Conservation (phyloP, 1,140 invertebrate species). For the Drosophila takahashii region DNA sequence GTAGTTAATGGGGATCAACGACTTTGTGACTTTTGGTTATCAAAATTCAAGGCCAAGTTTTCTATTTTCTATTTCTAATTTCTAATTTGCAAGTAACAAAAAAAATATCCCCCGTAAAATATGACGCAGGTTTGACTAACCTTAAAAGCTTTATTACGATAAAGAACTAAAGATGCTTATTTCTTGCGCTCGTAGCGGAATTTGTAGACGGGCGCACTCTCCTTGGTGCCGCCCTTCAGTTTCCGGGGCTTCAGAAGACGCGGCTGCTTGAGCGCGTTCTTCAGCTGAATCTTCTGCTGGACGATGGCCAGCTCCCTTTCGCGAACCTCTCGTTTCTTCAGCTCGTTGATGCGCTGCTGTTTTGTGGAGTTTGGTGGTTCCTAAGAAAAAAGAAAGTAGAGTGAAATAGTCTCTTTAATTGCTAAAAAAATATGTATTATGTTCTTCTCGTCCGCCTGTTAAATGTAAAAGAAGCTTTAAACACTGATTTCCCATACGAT, state of each 20-base stretch:
- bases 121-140: too few relatives aligned
- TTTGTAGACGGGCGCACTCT: constrained; percentile 91
- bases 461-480: too few relatives aligned
- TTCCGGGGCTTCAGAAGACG: constrained; percentile 88
- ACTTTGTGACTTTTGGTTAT: too few relatives aligned
- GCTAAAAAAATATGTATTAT: too few relatives aligned
- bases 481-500: too few relatives aligned
- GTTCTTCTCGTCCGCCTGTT: too few relatives aligned
- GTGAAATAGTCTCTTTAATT: constrained; percentile 26
- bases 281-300: constrained; percentile 93
- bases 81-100: too few relatives aligned
- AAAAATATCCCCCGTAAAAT: too few relatives aligned
- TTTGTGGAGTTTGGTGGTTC: constrained; percentile 83
- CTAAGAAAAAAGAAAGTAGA: constrained; percentile 83
- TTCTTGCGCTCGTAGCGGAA: constrained; percentile 95
- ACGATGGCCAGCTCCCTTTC: constrained; percentile 93
- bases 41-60: too few relatives aligned
- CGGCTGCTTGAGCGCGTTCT: constrained; percentile 89
- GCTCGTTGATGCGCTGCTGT: constrained; percentile 88
- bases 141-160: constrained; percentile 2
- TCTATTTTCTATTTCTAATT: too few relatives aligned
- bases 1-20: too few relatives aligned
- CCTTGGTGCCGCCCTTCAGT: constrained; percentile 88
- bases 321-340: constrained; percentile 92
- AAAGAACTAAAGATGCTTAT: constrained; percentile 5